Conservation (phyloP, 2,888 invertebrate species). For the Ashinkailepas kermadecensis region DNA sequence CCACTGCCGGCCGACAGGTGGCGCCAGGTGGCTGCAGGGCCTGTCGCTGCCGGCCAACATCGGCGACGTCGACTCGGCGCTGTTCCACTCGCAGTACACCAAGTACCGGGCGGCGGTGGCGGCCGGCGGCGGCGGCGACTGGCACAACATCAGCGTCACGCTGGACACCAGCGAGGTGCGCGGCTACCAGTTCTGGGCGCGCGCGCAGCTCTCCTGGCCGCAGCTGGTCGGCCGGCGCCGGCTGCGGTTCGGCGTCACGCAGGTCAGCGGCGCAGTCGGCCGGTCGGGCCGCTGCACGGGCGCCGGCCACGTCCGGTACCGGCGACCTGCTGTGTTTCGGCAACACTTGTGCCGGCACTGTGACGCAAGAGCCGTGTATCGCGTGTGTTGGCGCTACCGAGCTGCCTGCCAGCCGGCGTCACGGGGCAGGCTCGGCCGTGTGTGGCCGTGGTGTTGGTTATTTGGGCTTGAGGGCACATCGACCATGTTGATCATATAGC, state of each 20-base stretch:
- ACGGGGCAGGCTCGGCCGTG: too few species aligned
- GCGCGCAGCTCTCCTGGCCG: constrained; percentile 42
- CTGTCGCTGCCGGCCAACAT: constrained; percentile 56
- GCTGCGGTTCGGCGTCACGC: constrained; percentile 61
- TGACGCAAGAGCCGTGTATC: too few species aligned
- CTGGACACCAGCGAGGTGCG: constrained; percentile 64
- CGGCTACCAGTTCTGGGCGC: constrained; percentile 57
- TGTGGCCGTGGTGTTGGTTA: too few species aligned
- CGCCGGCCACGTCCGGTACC: constrained; percentile 43
- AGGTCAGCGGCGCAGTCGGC: constrained; percentile 29
- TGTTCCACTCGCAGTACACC: constrained; percentile 47
- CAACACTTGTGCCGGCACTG: too few species aligned
- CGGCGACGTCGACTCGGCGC: constrained; percentile 60
- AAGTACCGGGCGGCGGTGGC: not conserved
- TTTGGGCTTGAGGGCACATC: too few species aligned
- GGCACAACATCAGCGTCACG: constrained; percentile 63
- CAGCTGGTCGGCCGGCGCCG: constrained; percentile 53
- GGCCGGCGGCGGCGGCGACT: constrained; percentile 37
- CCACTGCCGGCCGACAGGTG: constrained; percentile 44
- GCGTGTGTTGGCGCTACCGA: too few species aligned
- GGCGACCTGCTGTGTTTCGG: too few species aligned
- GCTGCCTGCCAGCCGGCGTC: too few species aligned
- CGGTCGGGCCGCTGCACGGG: constrained; percentile 38
- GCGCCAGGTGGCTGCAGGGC: constrained; percentile 60
- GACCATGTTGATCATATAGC: too few species aligned